A percentile compares a stretch with the other conserved stretches of the same genome.
Conservation (phyloP, 2,113 vertebrate genomes). For the Oxyura jamaicensis region DNA sequence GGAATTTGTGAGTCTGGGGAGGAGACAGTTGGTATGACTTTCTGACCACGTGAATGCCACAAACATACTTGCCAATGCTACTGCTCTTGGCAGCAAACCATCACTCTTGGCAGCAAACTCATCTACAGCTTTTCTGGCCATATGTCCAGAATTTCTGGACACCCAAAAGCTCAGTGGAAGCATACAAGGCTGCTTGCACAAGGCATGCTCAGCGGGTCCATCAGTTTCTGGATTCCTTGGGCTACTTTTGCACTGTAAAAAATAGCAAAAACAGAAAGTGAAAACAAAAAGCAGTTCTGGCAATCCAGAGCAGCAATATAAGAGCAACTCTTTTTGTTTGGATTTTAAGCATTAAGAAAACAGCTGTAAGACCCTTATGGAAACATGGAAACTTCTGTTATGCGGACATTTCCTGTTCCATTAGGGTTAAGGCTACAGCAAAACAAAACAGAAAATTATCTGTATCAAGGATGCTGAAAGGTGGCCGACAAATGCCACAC, state of each 20-base stretch:
- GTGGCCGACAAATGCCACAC: rapidly evolving
- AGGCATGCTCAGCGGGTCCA: rapidly evolving
- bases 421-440: background rate
- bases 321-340: background rate
- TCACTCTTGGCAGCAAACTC: background rate
- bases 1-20: background rate
- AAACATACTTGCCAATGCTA: background rate
- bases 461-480: background rate
- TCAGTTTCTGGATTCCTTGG: background rate
- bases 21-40: background rate
- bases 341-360: background rate
- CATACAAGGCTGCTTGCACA: rapidly evolving
- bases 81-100: background rate
- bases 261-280: no score
- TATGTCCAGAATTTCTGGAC: background rate
- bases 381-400: background rate
- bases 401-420: background rate
- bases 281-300: background rate
- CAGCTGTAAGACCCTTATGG: background rate
- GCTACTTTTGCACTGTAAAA: background rate
- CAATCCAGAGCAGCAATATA: background rate
- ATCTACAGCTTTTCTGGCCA: background rate
- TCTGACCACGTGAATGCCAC: background rate
- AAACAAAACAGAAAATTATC: background rate
- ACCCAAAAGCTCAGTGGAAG: background rate